Base-by-base conservation (phyloP, 2,797 vertebrate species). In the Lates japonicus region DNA sequence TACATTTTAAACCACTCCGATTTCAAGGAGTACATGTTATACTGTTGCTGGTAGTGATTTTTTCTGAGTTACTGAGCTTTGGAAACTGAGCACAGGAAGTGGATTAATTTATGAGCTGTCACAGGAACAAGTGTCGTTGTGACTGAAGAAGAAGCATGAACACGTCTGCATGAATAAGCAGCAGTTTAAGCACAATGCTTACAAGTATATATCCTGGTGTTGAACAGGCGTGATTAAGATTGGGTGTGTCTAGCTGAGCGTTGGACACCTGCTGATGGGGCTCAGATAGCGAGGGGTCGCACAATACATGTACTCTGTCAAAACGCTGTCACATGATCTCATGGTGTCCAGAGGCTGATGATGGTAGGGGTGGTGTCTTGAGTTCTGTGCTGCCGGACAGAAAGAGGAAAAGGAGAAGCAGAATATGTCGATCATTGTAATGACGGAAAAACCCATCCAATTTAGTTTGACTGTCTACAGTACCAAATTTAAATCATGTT, bases 311-410 rank as follows among this genome's bases (percentile, higher is more conserved):
- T 25, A 25, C 63, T 62, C n/a, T n/a, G 67, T 76, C 37, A 46
- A 70, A 65, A 46, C 14, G 1, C 42, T 37, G 60, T 70, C 74
- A 73, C 69, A 35, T 63, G 69, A 73, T 39, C 12, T 35, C 14
- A 22, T 31, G 57, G 20, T 52, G 49, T n/a, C 49, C n/a, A 52
- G 49, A 10, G n/a, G n/a, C 39, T 6, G n/a, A 41, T 44, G 25
- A 63, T 14, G 61, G 25, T 17, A 31, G 72, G 25, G 64, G 46
- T 44, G 37, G 48, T n/a, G 48, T n/a, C 48, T 7, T 0, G 7
- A 7, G 48, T 10, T 8, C 48, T 16, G 12, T 44, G 42, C 4
- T 44, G 42, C 4, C 17, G 42, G 48, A 51, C n/a, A n/a, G 48
- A 51, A 14, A 6, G 10, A 54, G 25, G 13, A 22, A 5, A 20